Conservation (phyloP, 2,797 vertebrate genomes). For the Tapirus indicus region DNA sequence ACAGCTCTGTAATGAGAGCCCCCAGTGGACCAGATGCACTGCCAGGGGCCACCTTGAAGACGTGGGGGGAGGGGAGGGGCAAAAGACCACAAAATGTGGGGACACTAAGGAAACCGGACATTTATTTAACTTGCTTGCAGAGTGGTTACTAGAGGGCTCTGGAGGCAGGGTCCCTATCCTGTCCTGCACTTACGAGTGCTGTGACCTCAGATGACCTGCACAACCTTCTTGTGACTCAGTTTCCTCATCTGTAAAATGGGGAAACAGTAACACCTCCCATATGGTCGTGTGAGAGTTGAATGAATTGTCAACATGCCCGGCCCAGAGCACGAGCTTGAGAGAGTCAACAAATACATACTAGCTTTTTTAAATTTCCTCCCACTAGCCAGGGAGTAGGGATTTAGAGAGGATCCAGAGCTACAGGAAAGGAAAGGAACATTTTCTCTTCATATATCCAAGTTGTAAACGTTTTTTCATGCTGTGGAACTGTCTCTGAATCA, state of each 20-base stretch:
- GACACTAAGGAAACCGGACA: no score
- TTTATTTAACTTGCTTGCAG: neutral
- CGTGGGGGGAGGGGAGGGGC: rapidly evolving
- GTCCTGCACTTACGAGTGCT: no score
- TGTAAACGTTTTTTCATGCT: neutral
- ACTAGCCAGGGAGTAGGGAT: neutral
- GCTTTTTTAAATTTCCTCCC: neutral
- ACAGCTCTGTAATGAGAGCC: neutral
- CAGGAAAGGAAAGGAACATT: no score
- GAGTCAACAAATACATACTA: neutral
- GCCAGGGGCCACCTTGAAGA: neutral
- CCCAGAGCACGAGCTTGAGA: neutral
- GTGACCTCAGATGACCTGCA: neutral
- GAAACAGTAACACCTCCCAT: neutral
- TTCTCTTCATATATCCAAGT: neutral
- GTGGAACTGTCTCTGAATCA: neutral
- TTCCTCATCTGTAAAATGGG: neutral
- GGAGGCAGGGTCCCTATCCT: neutral
- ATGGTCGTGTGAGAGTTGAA: neutral
- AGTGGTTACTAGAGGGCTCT: neutral
- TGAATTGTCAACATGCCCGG: neutral
- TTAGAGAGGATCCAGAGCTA: neutral
- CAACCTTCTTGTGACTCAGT: neutral
- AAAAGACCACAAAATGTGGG: neutral
- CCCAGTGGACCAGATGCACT: neutral